phyloP scores from a whole-genome alignment of 2,797 vertebrate genomes.

The Sebastes iracundus region DNA sequence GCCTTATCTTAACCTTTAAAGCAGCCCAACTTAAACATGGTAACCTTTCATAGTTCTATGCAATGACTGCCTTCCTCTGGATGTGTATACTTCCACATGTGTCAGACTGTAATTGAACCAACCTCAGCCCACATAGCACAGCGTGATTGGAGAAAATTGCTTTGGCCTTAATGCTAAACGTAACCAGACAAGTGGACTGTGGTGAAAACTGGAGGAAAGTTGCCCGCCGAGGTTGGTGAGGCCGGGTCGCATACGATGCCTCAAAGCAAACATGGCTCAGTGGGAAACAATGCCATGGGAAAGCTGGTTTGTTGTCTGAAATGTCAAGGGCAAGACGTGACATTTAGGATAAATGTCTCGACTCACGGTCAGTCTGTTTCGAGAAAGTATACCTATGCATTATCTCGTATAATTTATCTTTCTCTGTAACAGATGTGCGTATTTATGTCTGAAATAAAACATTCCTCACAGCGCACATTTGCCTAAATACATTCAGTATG shows the following conservation, averaged over 20 bases:
- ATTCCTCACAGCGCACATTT: neutral
- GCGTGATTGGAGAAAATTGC: constrained; percentile 14
- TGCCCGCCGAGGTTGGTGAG: neutral
- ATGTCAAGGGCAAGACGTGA: neutral
- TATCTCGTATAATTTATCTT: neutral
- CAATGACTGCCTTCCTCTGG: neutral
- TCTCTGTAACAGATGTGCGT: neutral
- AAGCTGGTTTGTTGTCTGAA: neutral
- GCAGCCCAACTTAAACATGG: neutral
- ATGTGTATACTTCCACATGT: neutral
- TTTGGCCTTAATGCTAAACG: constrained; percentile 19
- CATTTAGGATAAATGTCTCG: neutral
- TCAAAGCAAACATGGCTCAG: neutral
- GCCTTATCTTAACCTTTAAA: neutral
- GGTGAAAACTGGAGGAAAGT: neutral
- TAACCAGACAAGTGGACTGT: constrained; percentile 11
- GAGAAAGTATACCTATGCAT: neutral
- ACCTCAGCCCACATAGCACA: neutral
- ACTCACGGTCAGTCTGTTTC: neutral
- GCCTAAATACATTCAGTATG: neutral
- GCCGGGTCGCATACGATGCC: neutral
- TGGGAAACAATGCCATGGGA: neutral
- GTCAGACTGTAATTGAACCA: neutral
- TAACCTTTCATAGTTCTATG: neutral
- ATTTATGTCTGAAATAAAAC: neutral